These are phyloP conservation scores for Paramormyrops kingsleyae DNA, from an alignment of 2,113 vertebrate species.

Conservation along the genomic window DNA sequence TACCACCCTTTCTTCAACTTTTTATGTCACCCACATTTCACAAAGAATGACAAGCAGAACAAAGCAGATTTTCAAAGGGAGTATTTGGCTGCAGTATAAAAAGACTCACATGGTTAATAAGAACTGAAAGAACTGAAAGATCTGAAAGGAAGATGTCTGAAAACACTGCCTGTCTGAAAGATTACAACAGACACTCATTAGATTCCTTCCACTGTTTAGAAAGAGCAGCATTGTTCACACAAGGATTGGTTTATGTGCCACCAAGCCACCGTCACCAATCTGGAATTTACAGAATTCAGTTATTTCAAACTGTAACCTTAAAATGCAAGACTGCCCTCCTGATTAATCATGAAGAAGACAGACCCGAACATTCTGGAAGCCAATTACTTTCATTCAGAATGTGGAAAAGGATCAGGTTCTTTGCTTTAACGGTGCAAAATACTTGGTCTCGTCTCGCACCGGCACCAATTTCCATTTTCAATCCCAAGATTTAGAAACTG, in stretches of 20 bases:
- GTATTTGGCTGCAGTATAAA: background rate
- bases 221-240: constrained; percentile 35
- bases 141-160: background rate
- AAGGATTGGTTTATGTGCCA: constrained; percentile 40
- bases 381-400: constrained; percentile 44
- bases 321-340: constrained; percentile 27
- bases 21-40: background rate
- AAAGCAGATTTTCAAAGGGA: background rate
- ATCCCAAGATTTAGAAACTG: constrained; percentile 41
- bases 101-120: background rate
- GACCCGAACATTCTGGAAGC: constrained; percentile 45
- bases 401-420: constrained; percentile 51
- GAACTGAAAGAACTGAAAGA: background rate
- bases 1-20: background rate
- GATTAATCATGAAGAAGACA: constrained; percentile 31
- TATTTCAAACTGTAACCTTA: constrained; percentile 26
- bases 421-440: constrained; percentile 45
- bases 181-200: background rate
- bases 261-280: background rate
- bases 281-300: constrained; percentile 36
- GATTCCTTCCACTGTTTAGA: constrained; percentile 4
- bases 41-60: background rate
- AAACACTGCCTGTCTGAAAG: constrained; percentile 13
- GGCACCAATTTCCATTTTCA: constrained; percentile 38
- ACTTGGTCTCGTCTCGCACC: constrained; percentile 34